Conservation (phyloP, 2,797 vertebrate species). For the Micromesistius poutassou region DNA sequence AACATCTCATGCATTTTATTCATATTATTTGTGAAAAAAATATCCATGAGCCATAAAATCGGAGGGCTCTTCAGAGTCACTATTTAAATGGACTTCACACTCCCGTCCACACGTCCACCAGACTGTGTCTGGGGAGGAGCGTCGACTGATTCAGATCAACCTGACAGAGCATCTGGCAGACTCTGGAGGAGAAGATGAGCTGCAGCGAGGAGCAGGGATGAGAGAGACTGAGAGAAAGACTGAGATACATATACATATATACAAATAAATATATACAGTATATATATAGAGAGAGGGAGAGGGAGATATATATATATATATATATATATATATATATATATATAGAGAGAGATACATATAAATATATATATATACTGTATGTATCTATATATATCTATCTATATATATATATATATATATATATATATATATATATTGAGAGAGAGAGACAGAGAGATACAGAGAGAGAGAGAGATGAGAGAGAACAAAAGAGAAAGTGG, state of each 20-base stretch:
- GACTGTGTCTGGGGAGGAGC: background rate
- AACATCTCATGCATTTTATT: background rate
- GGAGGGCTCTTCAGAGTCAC: background rate
- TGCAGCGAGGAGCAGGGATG: background rate
- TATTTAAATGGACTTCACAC: background rate
- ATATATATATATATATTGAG: background rate
- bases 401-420: too few relatives aligned
- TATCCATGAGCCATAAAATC: background rate
- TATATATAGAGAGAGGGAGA: background rate
- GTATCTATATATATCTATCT: too few relatives aligned
- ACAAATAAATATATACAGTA: too few relatives aligned
- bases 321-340: too few relatives aligned
- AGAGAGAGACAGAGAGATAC: background rate
- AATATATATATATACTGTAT: too few relatives aligned
- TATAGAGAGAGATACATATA: too few relatives aligned
- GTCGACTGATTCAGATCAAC: background rate
- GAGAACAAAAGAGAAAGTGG: slow-evolving; percentile 39
- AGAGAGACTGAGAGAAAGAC: too few relatives aligned
- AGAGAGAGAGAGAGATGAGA: slow-evolving; percentile 3
- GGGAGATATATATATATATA: too few relatives aligned
- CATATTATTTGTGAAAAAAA: background rate
- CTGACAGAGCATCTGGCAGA: background rate
- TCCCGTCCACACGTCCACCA: background rate
- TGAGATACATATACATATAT: background rate
- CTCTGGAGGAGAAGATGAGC: background rate